Evolutionary conservation across 2,797 vertebrate genomes (phyloP), one percentile per base, ranked within the genome.

Genomic region (Pangasius djambal): DNA sequence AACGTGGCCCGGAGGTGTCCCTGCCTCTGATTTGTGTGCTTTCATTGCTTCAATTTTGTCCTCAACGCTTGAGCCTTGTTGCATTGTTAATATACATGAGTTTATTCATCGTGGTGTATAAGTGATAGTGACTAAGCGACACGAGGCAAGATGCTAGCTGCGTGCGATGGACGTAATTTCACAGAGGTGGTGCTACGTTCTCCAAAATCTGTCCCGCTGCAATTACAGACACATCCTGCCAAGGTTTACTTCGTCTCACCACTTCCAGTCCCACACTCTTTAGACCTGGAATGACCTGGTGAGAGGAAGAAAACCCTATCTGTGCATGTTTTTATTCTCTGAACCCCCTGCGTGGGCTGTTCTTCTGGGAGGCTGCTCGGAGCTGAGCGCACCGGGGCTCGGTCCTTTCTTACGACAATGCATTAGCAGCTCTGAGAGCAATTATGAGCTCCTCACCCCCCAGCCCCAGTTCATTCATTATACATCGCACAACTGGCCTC

Each of bases 401-500:
- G 85, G 92, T 89, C 92, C 87, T 94, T 94, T 95, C 65, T 81
- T 93, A 93, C 94, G 91, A 95, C 94, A 93, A 93, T 91, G 93
- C 94, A 96, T 96, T 96, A 95, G 94, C 92, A 89, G 91, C 92
- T 92, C 92, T 84, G 92, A 94, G 94, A 95, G 95, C 95, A 95
- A 95, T 94, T 93, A 94, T 92, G 93, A 95, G 88, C 94, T 94
- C 92, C 90, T 91, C 91, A 90, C 93, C 94, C 93, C 93, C 93
- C 92, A 92, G 93, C 93, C 93, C 91, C 86, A 93, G 93, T 95
- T 95, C 94, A 95, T 96, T 95, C 94, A 96, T 96, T 96, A 95
- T 94, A 95, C 92, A 95, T 95, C 94, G 70, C 93, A 94, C 94
- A 94, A 94, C 89, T 87, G 86, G 91, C 91, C 91, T 91, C 91